A percentile compares a stretch with the other conserved stretches of the same genome.
Evolutionary conservation across 2,797 vertebrate genomes (phyloP).

Genomic region (Tiaroga cobitis): DNA sequence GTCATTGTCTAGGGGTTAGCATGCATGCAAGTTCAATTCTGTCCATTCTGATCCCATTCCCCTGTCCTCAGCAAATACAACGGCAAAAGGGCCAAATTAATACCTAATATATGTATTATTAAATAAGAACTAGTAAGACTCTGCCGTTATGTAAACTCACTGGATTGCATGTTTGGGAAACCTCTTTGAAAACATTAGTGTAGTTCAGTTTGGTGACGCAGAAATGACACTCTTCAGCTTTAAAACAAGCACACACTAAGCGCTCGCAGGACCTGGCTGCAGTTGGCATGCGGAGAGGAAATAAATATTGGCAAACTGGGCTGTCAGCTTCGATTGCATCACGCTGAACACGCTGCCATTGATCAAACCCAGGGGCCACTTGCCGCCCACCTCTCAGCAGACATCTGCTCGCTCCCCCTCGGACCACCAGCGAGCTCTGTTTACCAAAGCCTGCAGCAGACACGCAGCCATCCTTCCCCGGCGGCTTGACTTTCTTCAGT

Average conservation of each 20-base stretch:
- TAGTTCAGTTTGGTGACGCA: not conserved
- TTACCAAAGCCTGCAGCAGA: conserved; percentile 77
- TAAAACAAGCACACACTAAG: not conserved
- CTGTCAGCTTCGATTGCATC: conserved; percentile 74
- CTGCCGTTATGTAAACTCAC: not conserved
- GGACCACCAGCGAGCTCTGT: conserved; percentile 89
- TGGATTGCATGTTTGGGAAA: conserved; percentile 7
- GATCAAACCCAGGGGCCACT: conserved; percentile 65
- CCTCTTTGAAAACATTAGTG: not conserved
- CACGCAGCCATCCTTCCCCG: conserved; percentile 52
- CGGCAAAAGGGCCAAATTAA: not conserved
- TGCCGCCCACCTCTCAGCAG: conserved; percentile 66
- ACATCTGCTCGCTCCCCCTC: conserved; percentile 38
- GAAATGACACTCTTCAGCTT: conserved; percentile 5
- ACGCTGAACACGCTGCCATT: conserved; percentile 60
- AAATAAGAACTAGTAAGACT: not conserved
- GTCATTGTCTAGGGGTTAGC: not conserved
- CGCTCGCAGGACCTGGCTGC: conserved; percentile 9
- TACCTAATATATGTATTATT: not conserved
- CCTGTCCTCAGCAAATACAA: not conserved
- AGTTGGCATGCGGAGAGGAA: conserved; percentile 72
- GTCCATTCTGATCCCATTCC: not conserved
- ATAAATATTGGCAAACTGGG: conserved; percentile 76
- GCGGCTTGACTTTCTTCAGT: conserved; percentile 23
- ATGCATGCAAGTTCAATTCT: not conserved